A percentile compares a stretch with the other conserved stretches of the same genome.
Conservation (phyloP, 2,797 vertebrate genomes). For the Acestrorhynchus altus region DNA sequence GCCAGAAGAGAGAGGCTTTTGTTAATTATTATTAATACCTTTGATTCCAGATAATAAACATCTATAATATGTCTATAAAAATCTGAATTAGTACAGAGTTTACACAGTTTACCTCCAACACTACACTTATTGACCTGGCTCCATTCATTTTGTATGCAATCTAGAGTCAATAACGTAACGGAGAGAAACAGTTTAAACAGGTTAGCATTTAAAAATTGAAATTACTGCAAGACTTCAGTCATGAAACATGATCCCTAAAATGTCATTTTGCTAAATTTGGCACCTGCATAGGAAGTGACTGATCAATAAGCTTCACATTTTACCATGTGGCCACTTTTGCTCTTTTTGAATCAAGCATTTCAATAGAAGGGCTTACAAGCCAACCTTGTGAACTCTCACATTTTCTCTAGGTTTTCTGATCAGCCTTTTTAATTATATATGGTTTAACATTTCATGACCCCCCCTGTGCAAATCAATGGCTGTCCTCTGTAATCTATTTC, state of each 20-base stretch:
- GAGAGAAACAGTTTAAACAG: conserved; percentile 8
- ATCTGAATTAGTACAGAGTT: not conserved
- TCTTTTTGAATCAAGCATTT: conserved; percentile 46
- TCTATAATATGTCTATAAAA: not conserved
- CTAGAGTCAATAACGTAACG: not conserved
- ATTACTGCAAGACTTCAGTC: conserved; percentile 5
- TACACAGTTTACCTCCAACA: not conserved
- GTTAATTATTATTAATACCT: no score
- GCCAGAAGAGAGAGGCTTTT: no score
- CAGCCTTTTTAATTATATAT: conserved; percentile 45
- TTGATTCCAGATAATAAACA: no score
- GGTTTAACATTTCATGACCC: conserved; percentile 42
- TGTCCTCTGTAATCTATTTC: conserved; percentile 44
- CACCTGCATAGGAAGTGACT: conserved; percentile 20
- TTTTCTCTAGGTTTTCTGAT: conserved; percentile 41
- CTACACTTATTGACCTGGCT: not conserved
- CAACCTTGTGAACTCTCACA: conserved; percentile 51
- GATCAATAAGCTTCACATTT: conserved; percentile 39
- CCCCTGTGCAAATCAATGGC: conserved; percentile 28
- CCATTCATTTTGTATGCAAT: not conserved
- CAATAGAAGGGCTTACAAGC: conserved; percentile 42
- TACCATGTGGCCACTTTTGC: conserved; percentile 30
- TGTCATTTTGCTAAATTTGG: conserved; percentile 42
- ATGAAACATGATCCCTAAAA: conserved; percentile 34
- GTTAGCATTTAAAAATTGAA: conserved; percentile 29